phyloP scores from a whole-genome alignment of 2,888 invertebrate genomes.

The Idaea aversata region DNA sequence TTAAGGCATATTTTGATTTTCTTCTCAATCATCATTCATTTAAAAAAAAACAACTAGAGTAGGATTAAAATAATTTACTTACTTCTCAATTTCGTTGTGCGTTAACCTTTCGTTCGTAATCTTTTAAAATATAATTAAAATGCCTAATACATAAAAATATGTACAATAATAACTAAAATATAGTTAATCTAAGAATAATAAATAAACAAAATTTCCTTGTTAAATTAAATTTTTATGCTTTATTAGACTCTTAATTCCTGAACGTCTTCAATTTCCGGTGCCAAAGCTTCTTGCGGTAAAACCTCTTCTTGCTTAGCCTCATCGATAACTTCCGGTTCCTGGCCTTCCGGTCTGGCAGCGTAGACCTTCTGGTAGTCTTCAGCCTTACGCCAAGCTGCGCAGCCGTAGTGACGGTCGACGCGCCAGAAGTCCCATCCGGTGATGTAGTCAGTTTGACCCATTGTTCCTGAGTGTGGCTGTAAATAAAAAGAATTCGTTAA shows the following conservation, averaged over 20 bases:
- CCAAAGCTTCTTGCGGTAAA: background rate
- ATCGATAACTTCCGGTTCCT: too few relatives aligned
- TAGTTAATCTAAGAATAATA: background rate
- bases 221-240: background rate
- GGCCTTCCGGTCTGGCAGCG: too few relatives aligned
- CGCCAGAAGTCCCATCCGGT: constrained; percentile 47
- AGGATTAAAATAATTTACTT: too few relatives aligned
- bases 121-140: too few relatives aligned
- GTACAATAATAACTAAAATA: too few relatives aligned
- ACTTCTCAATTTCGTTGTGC: too few relatives aligned
- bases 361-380: constrained; percentile 16
- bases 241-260: background rate
- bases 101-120: too few relatives aligned
- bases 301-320: background rate
- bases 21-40: too few relatives aligned
- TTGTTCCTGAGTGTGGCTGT: constrained; percentile 15
- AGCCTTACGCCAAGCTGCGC: constrained; percentile 13
- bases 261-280: background rate
- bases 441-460: constrained; percentile 49
- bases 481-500: background rate
- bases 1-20: too few relatives aligned
- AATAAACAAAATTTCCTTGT: background rate
- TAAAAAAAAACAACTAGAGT: too few relatives aligned
- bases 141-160: too few relatives aligned
- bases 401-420: constrained; percentile 28